Evolutionary conservation across 2,113 vertebrate genomes (phyloP), one percentile per base, ranked within the genome.

Genomic region (Triplophysa dalaica): DNA sequence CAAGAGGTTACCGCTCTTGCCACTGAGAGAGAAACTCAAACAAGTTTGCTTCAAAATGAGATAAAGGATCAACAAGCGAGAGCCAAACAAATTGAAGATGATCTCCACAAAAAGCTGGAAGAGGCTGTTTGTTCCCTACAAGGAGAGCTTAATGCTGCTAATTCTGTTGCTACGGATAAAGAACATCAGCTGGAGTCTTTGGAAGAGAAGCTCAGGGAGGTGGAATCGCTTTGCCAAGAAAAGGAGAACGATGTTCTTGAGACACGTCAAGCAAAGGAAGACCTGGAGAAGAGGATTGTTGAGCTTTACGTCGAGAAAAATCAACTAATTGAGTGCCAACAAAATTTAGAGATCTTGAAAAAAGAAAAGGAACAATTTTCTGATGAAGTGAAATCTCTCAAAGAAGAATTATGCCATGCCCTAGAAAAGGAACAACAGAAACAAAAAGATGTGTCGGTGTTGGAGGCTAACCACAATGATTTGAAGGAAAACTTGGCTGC

Each of bases 401-500:
- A 82, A 82, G 69, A 76, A 17, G 50, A 82, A 63, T 29, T 82
- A 13, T 38, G 13, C 6, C 24, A 9, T 11, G 65, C 75, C 26
- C 45, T 21, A 22, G 64, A 84, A 41, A 48, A 24, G 3, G 24
- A 41, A 1, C 56, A 38, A 26, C 43, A 78, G 33, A 74, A 54
- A 21, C 43, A 63, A n/a, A 43, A 17, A 2, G 75, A 78, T 10
- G 4, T 52, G 54, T 72, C 61, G 19, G 29, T 21, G 50, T 26
- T 81, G 12, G 17, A 22, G 6, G 56, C 16, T 3, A 58, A 79
- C 52, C 54, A 77, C 56, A 75, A 54, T 52, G 56, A 76, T 62
- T 24, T 84, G 41, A 76, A 84, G 70, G 43, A 69, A 63, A 58
- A 38, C 45, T 33, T 80, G 17, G 13, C 72, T 29, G 43, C 21